Conservation (phyloP, 2,888 invertebrate genomes). For the Phasia obesa region DNA sequence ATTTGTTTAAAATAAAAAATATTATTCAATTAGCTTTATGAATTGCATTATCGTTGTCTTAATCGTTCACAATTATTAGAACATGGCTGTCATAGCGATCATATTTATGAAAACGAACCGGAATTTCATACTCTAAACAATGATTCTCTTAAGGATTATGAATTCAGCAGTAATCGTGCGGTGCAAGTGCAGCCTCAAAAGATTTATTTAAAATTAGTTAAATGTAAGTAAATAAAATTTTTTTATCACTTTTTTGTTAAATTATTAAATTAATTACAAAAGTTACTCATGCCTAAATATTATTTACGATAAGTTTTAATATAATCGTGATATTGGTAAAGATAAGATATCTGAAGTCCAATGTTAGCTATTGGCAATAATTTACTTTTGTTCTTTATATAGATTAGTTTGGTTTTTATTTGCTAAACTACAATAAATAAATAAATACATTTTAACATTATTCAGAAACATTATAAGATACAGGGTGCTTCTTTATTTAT, state of each 20-base stretch:
- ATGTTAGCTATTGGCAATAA: slow-evolving; percentile 50
- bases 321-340: slow-evolving; percentile 27
- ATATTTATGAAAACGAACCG: slow-evolving; percentile 78
- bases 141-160: slow-evolving; percentile 77
- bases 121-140: slow-evolving; percentile 73
- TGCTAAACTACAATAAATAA: background rate
- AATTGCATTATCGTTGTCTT: slow-evolving; percentile 77
- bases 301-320: background rate
- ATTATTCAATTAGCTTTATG: slow-evolving; percentile 73
- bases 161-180: slow-evolving; percentile 79
- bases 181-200: slow-evolving; percentile 88
- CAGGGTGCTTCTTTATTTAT: too few species aligned
- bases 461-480: too few species aligned
- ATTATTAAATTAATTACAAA: slow-evolving; percentile 15
- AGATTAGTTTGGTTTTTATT: slow-evolving; percentile 13
- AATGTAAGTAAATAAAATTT: slow-evolving; percentile 83
- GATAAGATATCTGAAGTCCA: slow-evolving; percentile 59
- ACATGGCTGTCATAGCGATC: slow-evolving; percentile 74
- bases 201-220: slow-evolving; percentile 85
- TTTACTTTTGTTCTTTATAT: slow-evolving; percentile 53
- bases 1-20: background rate
- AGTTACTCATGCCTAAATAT: slow-evolving; percentile 13
- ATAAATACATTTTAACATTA: background rate
- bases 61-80: slow-evolving; percentile 75
- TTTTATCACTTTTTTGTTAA: background rate